Evolutionary conservation across 2,113 vertebrate genomes (phyloP), one percentile per base, ranked within the genome.

Genomic region (Riparia riparia): DNA sequence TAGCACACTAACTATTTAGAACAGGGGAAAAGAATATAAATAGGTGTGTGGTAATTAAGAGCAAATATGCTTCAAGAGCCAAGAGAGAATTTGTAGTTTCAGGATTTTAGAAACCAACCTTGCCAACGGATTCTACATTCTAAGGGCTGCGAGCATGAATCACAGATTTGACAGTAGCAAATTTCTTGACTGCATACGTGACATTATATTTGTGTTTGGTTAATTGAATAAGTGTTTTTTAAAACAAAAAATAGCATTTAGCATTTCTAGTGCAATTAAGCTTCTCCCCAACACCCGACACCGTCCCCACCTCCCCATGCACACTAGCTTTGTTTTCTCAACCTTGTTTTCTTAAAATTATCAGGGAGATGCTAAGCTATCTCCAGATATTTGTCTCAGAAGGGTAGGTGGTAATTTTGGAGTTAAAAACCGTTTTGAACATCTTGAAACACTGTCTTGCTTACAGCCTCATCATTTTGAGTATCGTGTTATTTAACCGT

Each of bases 71-170:
- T 95, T 92, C 56, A 89, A 89, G 76, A 88, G 16, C 50, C 53
- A 70, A 79, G 53, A 83, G 72, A 73, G 18, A 78, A 68, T 73
- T 31, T 44, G 34, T 61, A 41, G 10, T 69, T 95, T 89, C 22
- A n/a, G 8, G 9, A 47, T 61, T 78, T 51, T 73, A 64, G n/a
- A 78, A 87, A 66, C 82, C 17, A 78, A 6, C 60, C 32, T 51
- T 86, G 37, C 45, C 63, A 64, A 56, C 49, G 44, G 7, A 61
- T 83, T 69, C 92, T 41, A 80, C 44, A 41, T 95, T 82, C 29
- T 22, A 60, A 81, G 65, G 44, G 95, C 44, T 74, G 17, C 53
- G 70, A 74, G 22, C 14, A 87, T 47, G 49, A 90, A 95, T 95
- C 66, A 87, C 47, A 74, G 32, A 65, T 84, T 44, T 83, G 49